Evolutionary conservation across 2,113 vertebrate species (phyloP).

Genomic region (Psittacara wagleri): DNA sequence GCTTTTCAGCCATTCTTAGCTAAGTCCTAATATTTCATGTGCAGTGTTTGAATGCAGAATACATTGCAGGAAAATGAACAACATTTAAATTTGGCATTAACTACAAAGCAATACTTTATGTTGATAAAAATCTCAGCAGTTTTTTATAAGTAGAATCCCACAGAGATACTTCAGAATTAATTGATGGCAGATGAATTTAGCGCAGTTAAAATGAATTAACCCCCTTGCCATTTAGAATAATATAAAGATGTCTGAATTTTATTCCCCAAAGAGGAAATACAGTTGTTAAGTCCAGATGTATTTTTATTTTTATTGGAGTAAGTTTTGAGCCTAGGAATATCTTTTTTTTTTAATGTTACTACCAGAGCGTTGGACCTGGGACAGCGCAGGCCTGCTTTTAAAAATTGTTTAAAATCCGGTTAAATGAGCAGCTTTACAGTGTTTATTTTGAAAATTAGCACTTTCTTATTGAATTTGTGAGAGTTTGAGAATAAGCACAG

Average conservation of each 20-base stretch:
- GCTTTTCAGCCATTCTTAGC: slow-evolving; percentile 1
- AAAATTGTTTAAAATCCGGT: not conserved
- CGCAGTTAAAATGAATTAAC: slow-evolving; percentile 45
- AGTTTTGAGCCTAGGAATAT: slow-evolving; percentile 3
- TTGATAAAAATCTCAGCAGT: slow-evolving; percentile 47
- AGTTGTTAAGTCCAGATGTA: slow-evolving; percentile 60
- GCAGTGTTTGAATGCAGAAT: not conserved
- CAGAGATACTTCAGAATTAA: slow-evolving; percentile 16
- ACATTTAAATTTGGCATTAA: slow-evolving; percentile 16
- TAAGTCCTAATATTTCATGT: not conserved
- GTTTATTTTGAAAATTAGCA: slow-evolving; percentile 10
- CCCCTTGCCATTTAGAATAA: slow-evolving; percentile 28
- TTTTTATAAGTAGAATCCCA: slow-evolving; percentile 26
- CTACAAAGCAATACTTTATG: not conserved
- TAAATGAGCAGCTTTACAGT: not conserved
- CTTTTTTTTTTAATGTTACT: not conserved
- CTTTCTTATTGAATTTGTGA: not conserved
- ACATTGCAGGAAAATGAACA: slow-evolving; percentile 1
- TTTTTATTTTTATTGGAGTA: slow-evolving; percentile 56
- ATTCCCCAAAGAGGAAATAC: slow-evolving; percentile 58
- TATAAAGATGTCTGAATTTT: slow-evolving; percentile 33
- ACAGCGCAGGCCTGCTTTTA: not conserved
- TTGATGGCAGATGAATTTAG: slow-evolving; percentile 36
- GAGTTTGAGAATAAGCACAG: not conserved
- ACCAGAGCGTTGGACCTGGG: not conserved